Base-by-base conservation (phyloP, 2,113 vertebrate species). In the Mystacornis crossleyi region DNA sequence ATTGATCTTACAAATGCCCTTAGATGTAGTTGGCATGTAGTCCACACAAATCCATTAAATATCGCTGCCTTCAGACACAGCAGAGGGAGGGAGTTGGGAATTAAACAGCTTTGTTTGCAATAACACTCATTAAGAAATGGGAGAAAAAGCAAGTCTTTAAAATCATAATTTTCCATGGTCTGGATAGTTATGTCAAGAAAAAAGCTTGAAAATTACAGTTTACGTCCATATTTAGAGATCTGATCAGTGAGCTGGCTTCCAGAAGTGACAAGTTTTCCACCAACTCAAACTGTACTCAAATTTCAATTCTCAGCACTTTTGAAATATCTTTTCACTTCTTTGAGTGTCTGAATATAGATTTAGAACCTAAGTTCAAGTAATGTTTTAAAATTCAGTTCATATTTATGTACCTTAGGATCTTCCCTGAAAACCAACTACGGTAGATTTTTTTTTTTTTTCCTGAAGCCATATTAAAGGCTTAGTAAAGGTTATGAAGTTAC, bases 401-500 rank as follows among this genome's bases (percentile, higher is more conserved):
- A 79, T 58, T 86, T 89, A 79, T 36, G 45, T 50, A 91, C 69
- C 34, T 84, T 40, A 93, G 55, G 69, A 86, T 84, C 28, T 65
- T 80, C 34, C 51, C 75, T 61, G 50, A 73, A 74, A 94, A 75
- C 45, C 33, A 91, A 51, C 33, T 31, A 74, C 26, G 23, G 9
- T 8, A 16, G 20, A 24, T 36, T 50, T 86, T 89, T 88, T 36
- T 50, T 86, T 89, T 88, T 38, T 89, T 43, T n/a, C 64, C 71
- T 88, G 31, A 82, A 86, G 34, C 28, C n/a, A 36, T 70, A 57
- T 69, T 60, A 75, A 89, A 91, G 58, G 34, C 45, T 75, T 73
- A 70, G 34, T 62, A 94, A 96, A 88, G 66, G 79, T 94, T 95
- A 82, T 48, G 47, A 86, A 83, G 18, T 86, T 83, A 71, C 90